A percentile compares a stretch with the other conserved stretches of the same genome.
Evolutionary conservation across 2,888 invertebrate species (phyloP).

Genomic region (Callinectes sapidus): DNA sequence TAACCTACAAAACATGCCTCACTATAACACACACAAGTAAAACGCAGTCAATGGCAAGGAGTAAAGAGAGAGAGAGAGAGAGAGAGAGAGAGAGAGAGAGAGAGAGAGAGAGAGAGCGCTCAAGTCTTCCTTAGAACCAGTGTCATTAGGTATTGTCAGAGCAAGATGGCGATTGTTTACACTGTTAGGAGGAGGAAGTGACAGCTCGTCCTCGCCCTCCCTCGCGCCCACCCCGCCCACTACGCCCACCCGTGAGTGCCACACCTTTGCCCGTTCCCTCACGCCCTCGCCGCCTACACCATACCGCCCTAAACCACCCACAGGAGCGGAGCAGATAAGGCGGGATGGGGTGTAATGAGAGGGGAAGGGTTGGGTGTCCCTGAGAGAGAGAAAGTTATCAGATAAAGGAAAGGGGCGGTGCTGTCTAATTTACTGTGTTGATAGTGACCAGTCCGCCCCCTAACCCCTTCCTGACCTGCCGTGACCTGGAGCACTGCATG

Average conservation of each 20-base stretch:
- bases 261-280: background rate
- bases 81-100: conserved; percentile 37
- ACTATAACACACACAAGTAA: too few species aligned
- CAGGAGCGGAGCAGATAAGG: background rate
- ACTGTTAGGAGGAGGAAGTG: conserved; percentile 27
- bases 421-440: background rate
- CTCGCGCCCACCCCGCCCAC: conserved; percentile 5
- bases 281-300: background rate
- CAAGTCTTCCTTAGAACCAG: background rate
- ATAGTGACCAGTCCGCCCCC: background rate
- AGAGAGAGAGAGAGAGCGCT: background rate
- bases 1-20: too few species aligned
- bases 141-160: background rate
- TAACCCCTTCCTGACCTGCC: too few species aligned
- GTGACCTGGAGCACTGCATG: too few species aligned
- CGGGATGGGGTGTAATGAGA: background rate
- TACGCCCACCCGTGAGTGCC: background rate
- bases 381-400: background rate
- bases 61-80: conserved; percentile 32
- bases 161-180: conserved; percentile 26
- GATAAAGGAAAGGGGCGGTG: background rate
- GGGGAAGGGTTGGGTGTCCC: background rate
- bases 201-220: background rate
- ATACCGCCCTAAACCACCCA: background rate
- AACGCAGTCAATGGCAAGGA: too few species aligned